Conservation (phyloP, 2,797 vertebrate species). For the Trachurus trachurus region DNA sequence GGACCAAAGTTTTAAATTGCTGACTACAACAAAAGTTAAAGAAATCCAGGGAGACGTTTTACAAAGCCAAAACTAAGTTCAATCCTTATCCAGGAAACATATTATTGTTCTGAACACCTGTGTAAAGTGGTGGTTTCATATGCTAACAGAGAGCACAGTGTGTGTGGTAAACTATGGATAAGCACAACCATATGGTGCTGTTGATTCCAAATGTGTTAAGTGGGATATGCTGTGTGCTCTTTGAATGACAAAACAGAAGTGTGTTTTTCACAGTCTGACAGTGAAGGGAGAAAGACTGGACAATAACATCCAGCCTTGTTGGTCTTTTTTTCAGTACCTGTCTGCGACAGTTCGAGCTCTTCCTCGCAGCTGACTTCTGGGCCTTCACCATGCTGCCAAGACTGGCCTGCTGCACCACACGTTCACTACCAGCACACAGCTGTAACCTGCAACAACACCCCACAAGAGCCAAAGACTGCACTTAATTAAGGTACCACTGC, state of each 20-base stretch:
- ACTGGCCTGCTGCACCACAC: conserved; percentile 60
- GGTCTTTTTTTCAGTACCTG: conserved; percentile 75
- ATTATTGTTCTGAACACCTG: neutral
- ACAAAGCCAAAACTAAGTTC: neutral
- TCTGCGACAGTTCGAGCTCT: conserved; percentile 81
- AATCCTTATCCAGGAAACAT: neutral
- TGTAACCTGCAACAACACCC: conserved; percentile 71
- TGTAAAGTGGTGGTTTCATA: neutral
- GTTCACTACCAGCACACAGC: conserved; percentile 68
- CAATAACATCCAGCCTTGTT: conserved; percentile 17
- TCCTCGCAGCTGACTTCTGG: conserved; percentile 82
- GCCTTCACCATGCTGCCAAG: conserved; percentile 83
- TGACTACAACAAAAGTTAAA: neutral
- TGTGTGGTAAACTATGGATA: neutral
- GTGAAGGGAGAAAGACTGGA: neutral
- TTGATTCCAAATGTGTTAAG: neutral
- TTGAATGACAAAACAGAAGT: conserved; percentile 11
- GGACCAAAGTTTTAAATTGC: neutral
- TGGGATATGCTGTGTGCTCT: neutral
- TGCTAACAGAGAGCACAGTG: neutral
- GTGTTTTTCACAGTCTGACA: conserved; percentile 29
- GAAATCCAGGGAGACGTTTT: neutral
- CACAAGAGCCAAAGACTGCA: conserved; percentile 39
- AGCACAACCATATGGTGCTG: neutral
- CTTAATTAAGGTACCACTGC: conserved; percentile 2